Evolutionary conservation across 2,888 invertebrate genomes (phyloP).

Genomic region (Eubasilissa splendida): DNA sequence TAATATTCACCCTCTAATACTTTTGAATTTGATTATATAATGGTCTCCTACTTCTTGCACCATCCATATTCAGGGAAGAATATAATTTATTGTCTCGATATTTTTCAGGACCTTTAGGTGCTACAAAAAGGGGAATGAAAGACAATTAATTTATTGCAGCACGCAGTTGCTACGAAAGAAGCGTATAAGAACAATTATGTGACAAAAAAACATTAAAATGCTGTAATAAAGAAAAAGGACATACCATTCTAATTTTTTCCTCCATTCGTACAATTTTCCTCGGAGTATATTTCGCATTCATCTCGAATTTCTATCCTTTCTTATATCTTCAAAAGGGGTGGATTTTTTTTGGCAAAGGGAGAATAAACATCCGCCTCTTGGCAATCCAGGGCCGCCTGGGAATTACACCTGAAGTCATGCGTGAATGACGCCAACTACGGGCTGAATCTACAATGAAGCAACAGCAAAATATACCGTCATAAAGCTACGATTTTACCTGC

Average conservation of each 20-base stretch:
- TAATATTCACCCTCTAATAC: too few species aligned
- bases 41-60: too few species aligned
- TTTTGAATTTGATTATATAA: too few species aligned
- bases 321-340: slow-evolving; percentile 35
- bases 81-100: too few species aligned
- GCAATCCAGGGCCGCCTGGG: slow-evolving; percentile 33
- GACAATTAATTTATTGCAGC: too few species aligned
- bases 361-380: slow-evolving; percentile 35
- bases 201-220: too few species aligned
- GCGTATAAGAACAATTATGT: too few species aligned
- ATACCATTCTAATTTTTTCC: not conserved
- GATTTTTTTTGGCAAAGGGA: slow-evolving; percentile 16
- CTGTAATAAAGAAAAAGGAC: not conserved
- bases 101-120: too few species aligned
- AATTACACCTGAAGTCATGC: slow-evolving; percentile 43
- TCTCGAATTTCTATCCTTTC: slow-evolving; percentile 37
- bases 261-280: not conserved
- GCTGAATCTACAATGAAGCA: slow-evolving; percentile 48
- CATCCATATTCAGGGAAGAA: too few species aligned
- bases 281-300: slow-evolving; percentile 28
- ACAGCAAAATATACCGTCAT: slow-evolving; percentile 27
- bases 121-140: too few species aligned
- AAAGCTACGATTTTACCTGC: slow-evolving; percentile 16
- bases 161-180: too few species aligned
- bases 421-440: slow-evolving; percentile 48